Percentiles rank a stretch among this genome's conserved stretches.
Evolutionary conservation across 35 echinoderm and acorn worm species (phyloP).

Genomic region (Holothuria glaberrima): DNA sequence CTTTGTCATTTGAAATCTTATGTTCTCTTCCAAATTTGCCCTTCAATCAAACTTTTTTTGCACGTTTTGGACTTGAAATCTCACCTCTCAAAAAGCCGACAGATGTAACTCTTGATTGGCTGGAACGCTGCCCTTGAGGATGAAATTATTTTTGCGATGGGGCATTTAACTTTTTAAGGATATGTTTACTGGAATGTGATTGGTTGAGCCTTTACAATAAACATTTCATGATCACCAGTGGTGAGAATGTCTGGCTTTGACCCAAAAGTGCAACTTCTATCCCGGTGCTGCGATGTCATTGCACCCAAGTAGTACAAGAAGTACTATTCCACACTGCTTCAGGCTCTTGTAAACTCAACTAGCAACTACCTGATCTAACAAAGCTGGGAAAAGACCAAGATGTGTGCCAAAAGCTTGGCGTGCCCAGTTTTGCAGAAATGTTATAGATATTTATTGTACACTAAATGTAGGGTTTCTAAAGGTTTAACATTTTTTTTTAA

Average conservation of each 20-base stretch:
- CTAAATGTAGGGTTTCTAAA: too few species aligned
- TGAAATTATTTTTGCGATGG: slow-evolving; percentile 42
- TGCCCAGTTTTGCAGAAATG: too few species aligned
- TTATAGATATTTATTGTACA: too few species aligned
- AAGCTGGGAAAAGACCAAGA: too few species aligned
- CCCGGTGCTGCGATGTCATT: slow-evolving; percentile 24
- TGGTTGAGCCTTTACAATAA: slow-evolving; percentile 38
- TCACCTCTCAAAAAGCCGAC: slow-evolving; percentile 30
- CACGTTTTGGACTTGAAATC: slow-evolving; percentile 22
- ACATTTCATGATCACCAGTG: slow-evolving; percentile 53
- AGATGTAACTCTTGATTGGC: slow-evolving; percentile 28
- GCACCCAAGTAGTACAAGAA: background rate
- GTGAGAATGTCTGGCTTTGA: slow-evolving; percentile 43
- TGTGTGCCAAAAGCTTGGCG: too few species aligned
- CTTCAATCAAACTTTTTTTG: too few species aligned
- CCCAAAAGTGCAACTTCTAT: slow-evolving; percentile 19
- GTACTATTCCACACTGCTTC: too few species aligned
- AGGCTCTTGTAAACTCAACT: too few species aligned
- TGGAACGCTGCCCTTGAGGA: slow-evolving; percentile 44
- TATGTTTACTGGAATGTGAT: slow-evolving; percentile 28
- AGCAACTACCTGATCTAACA: too few species aligned
- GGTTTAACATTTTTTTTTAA: too few species aligned
- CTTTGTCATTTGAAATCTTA: too few species aligned
- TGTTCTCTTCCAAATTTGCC: too few species aligned
- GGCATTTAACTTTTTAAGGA: slow-evolving; percentile 41